phyloP scores from a whole-genome alignment of 2,113 vertebrate species.

The Cyprinodon tularosa region DNA sequence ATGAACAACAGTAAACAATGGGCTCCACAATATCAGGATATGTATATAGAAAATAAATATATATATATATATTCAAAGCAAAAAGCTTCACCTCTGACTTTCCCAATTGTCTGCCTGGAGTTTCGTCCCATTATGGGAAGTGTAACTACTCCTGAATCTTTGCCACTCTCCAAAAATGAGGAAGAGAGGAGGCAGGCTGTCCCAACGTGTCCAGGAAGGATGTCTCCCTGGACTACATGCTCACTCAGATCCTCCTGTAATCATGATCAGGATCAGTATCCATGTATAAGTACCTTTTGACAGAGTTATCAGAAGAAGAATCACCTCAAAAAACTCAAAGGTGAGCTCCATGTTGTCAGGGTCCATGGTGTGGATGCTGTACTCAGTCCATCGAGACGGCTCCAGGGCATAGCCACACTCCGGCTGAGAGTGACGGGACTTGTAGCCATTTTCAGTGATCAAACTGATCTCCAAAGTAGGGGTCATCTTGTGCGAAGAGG shows the following conservation, averaged over 20 bases:
- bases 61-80: background rate
- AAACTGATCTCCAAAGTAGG: constrained; percentile 89
- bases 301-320: background rate
- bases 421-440: constrained; percentile 91
- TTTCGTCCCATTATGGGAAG: constrained; percentile 96
- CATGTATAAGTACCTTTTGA: background rate
- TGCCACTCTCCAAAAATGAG: constrained; percentile 86
- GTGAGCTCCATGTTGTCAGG: constrained; percentile 95
- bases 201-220: constrained; percentile 88
- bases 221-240: constrained; percentile 87
- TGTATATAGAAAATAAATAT: background rate
- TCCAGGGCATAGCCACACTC: constrained; percentile 93
- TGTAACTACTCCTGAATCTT: constrained; percentile 86
- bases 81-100: constrained; percentile 88
- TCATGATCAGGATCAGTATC: background rate
- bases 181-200: constrained; percentile 94
- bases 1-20: background rate
- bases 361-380: constrained; percentile 95
- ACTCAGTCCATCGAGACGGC: constrained; percentile 90
- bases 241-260: constrained; percentile 91
- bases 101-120: constrained; percentile 92
- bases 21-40: background rate
- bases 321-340: constrained; percentile 98
- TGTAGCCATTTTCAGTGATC: constrained; percentile 87
- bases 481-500: constrained; percentile 85